Evolutionary conservation across 2,113 vertebrate genomes (phyloP), one percentile per base, ranked within the genome.

Genomic region (Istiophorus platypterus): DNA sequence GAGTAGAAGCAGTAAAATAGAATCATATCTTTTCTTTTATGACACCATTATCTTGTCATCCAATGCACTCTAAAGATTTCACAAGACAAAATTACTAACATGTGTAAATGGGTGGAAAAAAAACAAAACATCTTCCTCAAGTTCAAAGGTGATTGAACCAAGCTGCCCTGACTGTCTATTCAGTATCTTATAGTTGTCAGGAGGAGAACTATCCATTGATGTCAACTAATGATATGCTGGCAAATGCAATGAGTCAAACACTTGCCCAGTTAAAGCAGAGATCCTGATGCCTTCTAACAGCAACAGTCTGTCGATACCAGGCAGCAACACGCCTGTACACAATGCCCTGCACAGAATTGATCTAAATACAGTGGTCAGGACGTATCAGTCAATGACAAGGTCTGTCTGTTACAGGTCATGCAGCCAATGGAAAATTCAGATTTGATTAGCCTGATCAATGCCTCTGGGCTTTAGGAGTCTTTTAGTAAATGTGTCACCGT

Each of bases 401-500:
- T 67, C 61, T 81, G 31, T 70, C 63, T 82, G 76, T 58, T 42
- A 15, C 62, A 72, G 76, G 69, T 80, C 70, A 74, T 37, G 14
- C 26, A 3, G 27, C 49, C 56, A 69, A 85, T 92, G 82, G 85
- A 91, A 91, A 83, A 87, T 54, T 67, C 26, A 27, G 29, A 63
- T 64, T 70, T 70, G 64, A 81, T 90, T 57, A 11, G 24, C 57
- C 10, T n/a, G 34, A 85, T 85, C 49, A 49, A 73, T 81, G 37
- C 6, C 24, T 45, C 15, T 37, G 20, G 54, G 22, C 41, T 54
- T 22, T 9, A 2, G 15, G 27, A 62, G 29, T 82, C 27, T 45
- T n/a, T 68, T 18, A 34, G 29, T 61, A 78, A 77, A 67, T 72
- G 24, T 69, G 52, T 56, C 76, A 58, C 22, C 61, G 41, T 52